These are phyloP conservation scores for Emydocephalus ijimae DNA, from an alignment of 2,113 vertebrate genomes.

Conservation along the genomic window DNA sequence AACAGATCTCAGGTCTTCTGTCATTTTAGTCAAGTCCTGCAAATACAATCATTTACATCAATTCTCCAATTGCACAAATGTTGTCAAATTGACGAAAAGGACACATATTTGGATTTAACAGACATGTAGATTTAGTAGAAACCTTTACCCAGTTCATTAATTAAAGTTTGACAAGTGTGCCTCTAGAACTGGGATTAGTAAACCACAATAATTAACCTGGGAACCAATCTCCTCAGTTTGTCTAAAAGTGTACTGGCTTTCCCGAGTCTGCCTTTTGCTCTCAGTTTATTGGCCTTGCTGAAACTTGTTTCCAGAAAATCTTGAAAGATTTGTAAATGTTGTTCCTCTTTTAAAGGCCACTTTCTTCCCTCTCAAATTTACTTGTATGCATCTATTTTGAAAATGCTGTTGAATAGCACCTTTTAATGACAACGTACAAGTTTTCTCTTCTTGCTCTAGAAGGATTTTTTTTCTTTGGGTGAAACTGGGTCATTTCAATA, in stretches of 20 bases:
- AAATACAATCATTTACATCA: neutral
- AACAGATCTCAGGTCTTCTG: neutral
- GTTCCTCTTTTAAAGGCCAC: neutral
- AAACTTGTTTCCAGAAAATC: neutral
- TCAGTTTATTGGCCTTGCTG: no score
- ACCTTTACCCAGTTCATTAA: neutral
- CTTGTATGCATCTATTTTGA: neutral
- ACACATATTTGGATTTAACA: neutral
- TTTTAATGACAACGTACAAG: conserved; percentile 19
- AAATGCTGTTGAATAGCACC: conserved; percentile 27
- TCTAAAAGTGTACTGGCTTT: neutral
- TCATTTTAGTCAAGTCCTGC: neutral
- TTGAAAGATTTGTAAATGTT: neutral
- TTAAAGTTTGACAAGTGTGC: neutral
- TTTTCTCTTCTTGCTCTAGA: conserved; percentile 5
- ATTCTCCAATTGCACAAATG: neutral
- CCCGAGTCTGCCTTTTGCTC: neutral
- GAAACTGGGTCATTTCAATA: conserved; percentile 33
- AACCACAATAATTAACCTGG: neutral
- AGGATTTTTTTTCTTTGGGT: conserved; percentile 21
- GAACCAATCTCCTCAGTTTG: neutral
- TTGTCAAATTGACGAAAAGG: neutral
- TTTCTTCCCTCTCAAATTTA: neutral
- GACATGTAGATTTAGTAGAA: neutral
- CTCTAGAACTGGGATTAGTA: neutral